Evolutionary conservation across 2,797 vertebrate genomes (phyloP).

Genomic region (Coendou prehensilis): DNA sequence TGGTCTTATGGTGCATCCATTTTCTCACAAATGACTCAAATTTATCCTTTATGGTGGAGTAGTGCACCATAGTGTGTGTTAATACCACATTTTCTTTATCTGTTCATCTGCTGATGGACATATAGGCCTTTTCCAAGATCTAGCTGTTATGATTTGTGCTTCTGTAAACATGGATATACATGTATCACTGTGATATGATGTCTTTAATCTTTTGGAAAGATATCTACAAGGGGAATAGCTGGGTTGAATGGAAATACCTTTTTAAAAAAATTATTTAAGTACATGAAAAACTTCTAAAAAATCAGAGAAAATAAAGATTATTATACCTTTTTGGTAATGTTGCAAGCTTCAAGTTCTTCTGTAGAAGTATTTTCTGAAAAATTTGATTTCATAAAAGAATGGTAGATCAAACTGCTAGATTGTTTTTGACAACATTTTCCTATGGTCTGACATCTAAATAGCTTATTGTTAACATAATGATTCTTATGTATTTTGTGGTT

Average conservation of each 20-base stretch:
- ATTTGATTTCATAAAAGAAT: conserved; percentile 58
- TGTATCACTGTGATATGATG: too few species aligned
- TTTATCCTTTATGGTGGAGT: too few species aligned
- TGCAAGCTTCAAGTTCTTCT: conserved; percentile 63
- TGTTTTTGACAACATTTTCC: conserved; percentile 56
- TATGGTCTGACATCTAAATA: conserved; percentile 45
- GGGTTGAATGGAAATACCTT: neutral
- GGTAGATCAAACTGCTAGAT: conserved; percentile 19
- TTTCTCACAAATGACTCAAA: too few species aligned
- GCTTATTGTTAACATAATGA: conserved; percentile 28
- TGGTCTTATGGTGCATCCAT: too few species aligned
- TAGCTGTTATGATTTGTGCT: too few species aligned
- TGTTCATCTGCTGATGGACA: too few species aligned
- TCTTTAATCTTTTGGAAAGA: too few species aligned
- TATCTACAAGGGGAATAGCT: too few species aligned
- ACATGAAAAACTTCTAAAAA: conserved; percentile 45
- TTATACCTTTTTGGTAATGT: conserved; percentile 50
- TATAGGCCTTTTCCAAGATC: too few species aligned
- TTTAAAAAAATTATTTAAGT: conserved; percentile 58
- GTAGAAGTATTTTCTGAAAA: conserved; percentile 48
- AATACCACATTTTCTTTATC: too few species aligned
- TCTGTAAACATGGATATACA: too few species aligned
- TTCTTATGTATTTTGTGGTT: conserved; percentile 10
- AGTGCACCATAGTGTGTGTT: too few species aligned
- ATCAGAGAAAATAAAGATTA: conserved; percentile 58